phyloP scores from a whole-genome alignment of 2,797 vertebrate genomes.

The Podarcis lilfordi region DNA sequence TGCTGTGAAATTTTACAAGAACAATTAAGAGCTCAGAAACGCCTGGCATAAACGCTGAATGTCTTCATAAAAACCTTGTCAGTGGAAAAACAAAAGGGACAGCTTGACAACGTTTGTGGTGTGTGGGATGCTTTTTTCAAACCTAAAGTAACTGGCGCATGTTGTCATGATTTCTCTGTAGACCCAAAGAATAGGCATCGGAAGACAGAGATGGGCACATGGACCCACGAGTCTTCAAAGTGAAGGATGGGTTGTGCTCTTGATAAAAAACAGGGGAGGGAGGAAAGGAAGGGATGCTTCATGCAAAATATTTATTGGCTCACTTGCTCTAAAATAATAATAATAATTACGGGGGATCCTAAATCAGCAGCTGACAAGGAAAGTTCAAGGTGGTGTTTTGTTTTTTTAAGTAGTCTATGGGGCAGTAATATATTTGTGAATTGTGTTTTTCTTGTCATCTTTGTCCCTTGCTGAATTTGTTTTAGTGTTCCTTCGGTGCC shows the following conservation, averaged over 20 bases:
- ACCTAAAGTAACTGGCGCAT: conserved; percentile 63
- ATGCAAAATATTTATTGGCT: conserved; percentile 22
- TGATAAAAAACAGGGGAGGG: conserved; percentile 28
- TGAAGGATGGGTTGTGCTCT: conserved; percentile 27
- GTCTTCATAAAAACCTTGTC: conserved; percentile 62
- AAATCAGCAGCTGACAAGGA: conserved; percentile 39
- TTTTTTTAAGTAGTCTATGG: conserved; percentile 52
- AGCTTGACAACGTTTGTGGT: conserved; percentile 56
- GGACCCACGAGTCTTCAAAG: neutral
- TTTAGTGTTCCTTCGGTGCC: conserved; percentile 72
- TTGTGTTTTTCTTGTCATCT: conserved; percentile 65
- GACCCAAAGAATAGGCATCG: conserved; percentile 47
- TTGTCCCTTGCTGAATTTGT: conserved; percentile 72
- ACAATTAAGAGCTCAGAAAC: conserved; percentile 51
- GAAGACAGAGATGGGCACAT: conserved; percentile 33
- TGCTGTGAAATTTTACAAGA: conserved; percentile 50
- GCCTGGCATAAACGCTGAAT: conserved; percentile 52
- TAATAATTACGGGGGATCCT: conserved; percentile 27
- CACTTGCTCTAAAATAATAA: conserved; percentile 10
- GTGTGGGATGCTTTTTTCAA: conserved; percentile 69
- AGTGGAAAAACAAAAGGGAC: conserved; percentile 66
- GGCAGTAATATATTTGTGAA: conserved; percentile 62
- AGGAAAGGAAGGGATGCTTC: conserved; percentile 37
- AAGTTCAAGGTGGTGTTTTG: conserved; percentile 39
- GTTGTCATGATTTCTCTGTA: conserved; percentile 66